Evolutionary conservation across 2,888 invertebrate genomes (phyloP).

Genomic region (Syrista parreyssii): DNA sequence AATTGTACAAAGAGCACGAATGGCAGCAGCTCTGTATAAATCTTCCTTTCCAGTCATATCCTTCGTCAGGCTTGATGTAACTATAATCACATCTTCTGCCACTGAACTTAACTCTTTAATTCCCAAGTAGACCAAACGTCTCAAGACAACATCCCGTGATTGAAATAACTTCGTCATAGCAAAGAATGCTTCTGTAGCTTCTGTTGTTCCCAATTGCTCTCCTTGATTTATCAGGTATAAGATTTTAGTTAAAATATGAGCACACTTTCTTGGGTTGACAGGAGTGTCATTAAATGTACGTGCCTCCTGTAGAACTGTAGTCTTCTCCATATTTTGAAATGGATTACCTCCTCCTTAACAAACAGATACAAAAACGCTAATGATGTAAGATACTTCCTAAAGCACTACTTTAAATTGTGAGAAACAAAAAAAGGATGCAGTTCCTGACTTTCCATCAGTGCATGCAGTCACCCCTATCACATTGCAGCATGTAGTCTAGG

Average conservation of each 20-base stretch:
- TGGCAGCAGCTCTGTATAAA: conserved; percentile 93
- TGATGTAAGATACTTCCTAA: not conserved
- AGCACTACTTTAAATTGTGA: not conserved
- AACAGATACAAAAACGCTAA: conserved; percentile 16
- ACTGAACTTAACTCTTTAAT: conserved; percentile 94
- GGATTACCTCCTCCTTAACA: conserved; percentile 80
- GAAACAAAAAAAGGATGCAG: not conserved
- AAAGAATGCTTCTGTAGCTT: conserved; percentile 99
- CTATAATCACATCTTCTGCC: conserved; percentile 99
- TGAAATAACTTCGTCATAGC: conserved; percentile 99
- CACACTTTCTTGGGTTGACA: conserved; percentile 97
- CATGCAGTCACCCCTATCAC: not conserved
- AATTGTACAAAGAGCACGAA: conserved; percentile 96
- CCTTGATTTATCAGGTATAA: conserved; percentile 97
- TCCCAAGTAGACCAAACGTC: conserved; percentile 96
- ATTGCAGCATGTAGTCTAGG: not conserved
- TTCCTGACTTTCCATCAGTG: not conserved
- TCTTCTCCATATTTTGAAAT: conserved; percentile 94
- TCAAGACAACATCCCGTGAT: conserved; percentile 92
- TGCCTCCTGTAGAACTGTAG: conserved; percentile 96
- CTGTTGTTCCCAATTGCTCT: conserved; percentile 89
- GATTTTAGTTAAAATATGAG: conserved; percentile 94
- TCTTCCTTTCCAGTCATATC: conserved; percentile 99
- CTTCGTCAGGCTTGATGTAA: conserved; percentile 96
- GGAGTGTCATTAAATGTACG: conserved; percentile 98